Base-by-base conservation (phyloP, 2,113 vertebrate genomes). In the Mormyrus lacerda region DNA sequence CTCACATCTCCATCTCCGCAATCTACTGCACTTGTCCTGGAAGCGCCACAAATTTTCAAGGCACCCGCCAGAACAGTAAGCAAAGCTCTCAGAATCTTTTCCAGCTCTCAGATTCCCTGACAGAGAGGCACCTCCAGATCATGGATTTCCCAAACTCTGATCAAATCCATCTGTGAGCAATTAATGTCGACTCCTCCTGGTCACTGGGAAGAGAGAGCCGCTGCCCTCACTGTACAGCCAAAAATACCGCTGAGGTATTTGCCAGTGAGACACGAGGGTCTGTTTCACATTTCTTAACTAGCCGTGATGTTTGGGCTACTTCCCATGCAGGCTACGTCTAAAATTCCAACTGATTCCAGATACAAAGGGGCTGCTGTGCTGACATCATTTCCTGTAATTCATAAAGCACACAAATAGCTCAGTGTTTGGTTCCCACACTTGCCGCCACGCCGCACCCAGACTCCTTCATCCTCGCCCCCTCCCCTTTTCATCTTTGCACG, bases 361-460 rank as follows among this genome's bases (percentile, higher is more conserved):
- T 84, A 58, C 17, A 90, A 88, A n/a, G 94, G 92, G 88, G 92
- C 91, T 91, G 93, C 87, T 47, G 45, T 90, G 91, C 86, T 96
- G 95, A 96, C 95, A 95, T 96, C 94, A 96, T 95, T 95, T 96
- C 95, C 95, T 96, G 93, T 91, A 93, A 96, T 96, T 96, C 95
- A 95, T 93, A 89, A 91, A 87, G 89, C 88, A 89, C 93, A 96
- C 93, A 96, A 96, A 96, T 92, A 95, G 91, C 91, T 93, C 93
- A 91, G 94, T 94, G 93, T 95, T 93, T 86, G 65, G 94, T 95
- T 96, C 94, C 93, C 95, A 95, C 93, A 91, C 83, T 39, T 76
- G 85, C 88, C 27, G 35, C 90, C 82, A 31, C 73, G 84, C 88
- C 31, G 24, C 90, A 79, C 90, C 89, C 82, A 91, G 90, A 92